Percentiles rank a stretch among this genome's conserved stretches.
phyloP scores from a whole-genome alignment of 2,797 vertebrate species.

The Neosilurus hyrtlii region DNA sequence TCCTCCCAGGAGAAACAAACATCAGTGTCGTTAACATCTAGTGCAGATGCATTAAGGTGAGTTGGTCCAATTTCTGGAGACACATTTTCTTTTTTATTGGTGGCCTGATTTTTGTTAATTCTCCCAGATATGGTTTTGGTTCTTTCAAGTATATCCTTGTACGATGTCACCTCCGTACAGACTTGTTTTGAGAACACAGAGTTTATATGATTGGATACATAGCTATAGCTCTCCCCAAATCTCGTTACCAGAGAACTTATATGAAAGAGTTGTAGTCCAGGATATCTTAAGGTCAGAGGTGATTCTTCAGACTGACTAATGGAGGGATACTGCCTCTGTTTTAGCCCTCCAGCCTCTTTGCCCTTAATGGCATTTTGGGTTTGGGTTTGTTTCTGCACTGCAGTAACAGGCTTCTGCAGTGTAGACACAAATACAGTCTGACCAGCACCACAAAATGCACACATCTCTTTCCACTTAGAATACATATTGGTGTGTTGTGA shows the following conservation, averaged over 20 bases:
- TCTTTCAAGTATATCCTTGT: neutral
- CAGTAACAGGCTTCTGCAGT: constrained; percentile 48
- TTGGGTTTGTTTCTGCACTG: constrained; percentile 50
- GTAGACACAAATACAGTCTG: constrained; percentile 37
- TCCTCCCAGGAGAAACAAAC: constrained; percentile 61
- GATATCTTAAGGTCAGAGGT: constrained; percentile 18
- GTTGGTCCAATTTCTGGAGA: constrained; percentile 22
- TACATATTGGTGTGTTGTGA: constrained; percentile 69
- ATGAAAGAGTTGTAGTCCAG: constrained; percentile 68
- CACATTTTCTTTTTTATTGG: neutral
- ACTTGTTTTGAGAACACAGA: constrained; percentile 59
- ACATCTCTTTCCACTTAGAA: constrained; percentile 60
- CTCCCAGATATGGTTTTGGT: constrained; percentile 11
- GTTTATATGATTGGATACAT: constrained; percentile 71
- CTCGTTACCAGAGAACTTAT: constrained; percentile 65
- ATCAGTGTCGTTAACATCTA: constrained; percentile 24
- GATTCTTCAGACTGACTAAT: constrained; percentile 27
- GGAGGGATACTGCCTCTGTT: constrained; percentile 24
- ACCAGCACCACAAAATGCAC: constrained; percentile 4
- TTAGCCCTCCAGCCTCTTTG: constrained; percentile 25
- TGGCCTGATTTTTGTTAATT: neutral
- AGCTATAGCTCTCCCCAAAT: constrained; percentile 72
- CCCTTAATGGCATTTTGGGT: constrained; percentile 47
- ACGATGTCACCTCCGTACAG: constrained; percentile 6
- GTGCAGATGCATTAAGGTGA: constrained; percentile 25